phyloP scores from a whole-genome alignment of 2,797 vertebrate species.

The Lacerta bilineata region DNA sequence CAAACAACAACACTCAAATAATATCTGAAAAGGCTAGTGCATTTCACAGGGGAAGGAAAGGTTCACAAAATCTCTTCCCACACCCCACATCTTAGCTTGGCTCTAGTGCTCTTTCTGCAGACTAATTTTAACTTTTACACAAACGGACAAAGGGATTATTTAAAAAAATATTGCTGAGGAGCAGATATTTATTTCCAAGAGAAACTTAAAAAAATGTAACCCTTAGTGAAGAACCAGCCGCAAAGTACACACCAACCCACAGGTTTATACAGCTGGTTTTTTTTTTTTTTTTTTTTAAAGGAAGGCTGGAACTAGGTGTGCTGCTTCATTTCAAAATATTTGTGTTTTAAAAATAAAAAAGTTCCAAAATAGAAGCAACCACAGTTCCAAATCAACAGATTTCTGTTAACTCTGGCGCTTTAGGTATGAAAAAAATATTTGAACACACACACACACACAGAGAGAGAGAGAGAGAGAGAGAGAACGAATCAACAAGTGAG shows the following conservation, averaged over 20 bases:
- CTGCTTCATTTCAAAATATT: slow-evolving; percentile 59
- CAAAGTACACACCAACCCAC: slow-evolving; percentile 26
- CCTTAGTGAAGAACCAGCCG: slow-evolving; percentile 1
- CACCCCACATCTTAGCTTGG: background rate
- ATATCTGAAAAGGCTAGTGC: background rate
- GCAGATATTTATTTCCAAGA: slow-evolving; percentile 55
- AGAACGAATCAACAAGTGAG: background rate
- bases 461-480: too few species aligned
- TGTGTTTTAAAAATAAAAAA: slow-evolving; percentile 44
- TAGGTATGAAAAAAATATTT: slow-evolving; percentile 7
- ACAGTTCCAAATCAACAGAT: slow-evolving; percentile 37
- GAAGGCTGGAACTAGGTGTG: slow-evolving; percentile 36
- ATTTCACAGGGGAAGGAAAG: background rate
- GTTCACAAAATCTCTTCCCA: background rate
- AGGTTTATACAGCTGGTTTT: slow-evolving; percentile 67
- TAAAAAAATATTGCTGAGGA: slow-evolving; percentile 57
- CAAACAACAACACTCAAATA: slow-evolving; percentile 21
- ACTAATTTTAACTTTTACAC: slow-evolving; percentile 22
- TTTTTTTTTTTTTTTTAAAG: background rate
- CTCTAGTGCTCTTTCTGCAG: background rate
- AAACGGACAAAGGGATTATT: slow-evolving; percentile 19
- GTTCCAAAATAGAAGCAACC: slow-evolving; percentile 28
- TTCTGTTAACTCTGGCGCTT: slow-evolving; percentile 15
- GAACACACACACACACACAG: background rate
- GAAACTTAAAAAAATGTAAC: slow-evolving; percentile 44